Conservation (phyloP, 2,113 vertebrate genomes). For the Channa argus region DNA sequence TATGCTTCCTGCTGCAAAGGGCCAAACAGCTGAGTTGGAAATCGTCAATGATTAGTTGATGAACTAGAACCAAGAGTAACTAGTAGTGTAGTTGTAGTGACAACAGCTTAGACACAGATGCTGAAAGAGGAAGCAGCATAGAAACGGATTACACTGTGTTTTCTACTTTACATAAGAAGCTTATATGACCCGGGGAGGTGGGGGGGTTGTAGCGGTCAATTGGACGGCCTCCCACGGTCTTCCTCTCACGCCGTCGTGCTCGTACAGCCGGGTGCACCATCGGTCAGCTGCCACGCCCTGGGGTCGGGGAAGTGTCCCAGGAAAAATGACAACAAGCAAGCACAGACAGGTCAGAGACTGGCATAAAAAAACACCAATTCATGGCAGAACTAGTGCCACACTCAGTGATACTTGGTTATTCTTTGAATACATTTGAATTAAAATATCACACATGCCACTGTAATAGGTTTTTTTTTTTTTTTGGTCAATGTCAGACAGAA, state of each 20-base stretch:
- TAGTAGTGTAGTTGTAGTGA: conserved; percentile 23
- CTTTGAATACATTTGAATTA: not conserved
- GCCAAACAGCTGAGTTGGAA: not conserved
- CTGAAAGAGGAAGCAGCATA: conserved; percentile 39
- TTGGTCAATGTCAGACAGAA: not conserved
- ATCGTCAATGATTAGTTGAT: conserved; percentile 1
- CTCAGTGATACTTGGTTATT: not conserved
- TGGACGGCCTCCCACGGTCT: conserved; percentile 59
- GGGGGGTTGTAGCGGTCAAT: conserved; percentile 76
- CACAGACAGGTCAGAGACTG: not conserved
- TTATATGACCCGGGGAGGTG: conserved; percentile 67
- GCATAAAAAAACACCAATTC: not conserved
- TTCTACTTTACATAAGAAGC: conserved; percentile 80
- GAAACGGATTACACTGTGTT: conserved; percentile 77
- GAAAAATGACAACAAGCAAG: conserved; percentile 54
- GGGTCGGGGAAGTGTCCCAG: conserved; percentile 60
- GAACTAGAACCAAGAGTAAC: conserved; percentile 15
- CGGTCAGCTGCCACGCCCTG: conserved; percentile 41
- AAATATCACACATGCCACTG: not conserved
- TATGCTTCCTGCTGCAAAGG: not conserved
- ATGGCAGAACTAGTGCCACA: not conserved
- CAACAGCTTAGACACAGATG: conserved; percentile 33
- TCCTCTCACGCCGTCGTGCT: conserved; percentile 44
- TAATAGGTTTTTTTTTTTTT: not conserved
- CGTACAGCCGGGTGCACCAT: conserved; percentile 59